phyloP scores from a whole-genome alignment of 2,888 invertebrate genomes.

The Parnassius glacialis region DNA sequence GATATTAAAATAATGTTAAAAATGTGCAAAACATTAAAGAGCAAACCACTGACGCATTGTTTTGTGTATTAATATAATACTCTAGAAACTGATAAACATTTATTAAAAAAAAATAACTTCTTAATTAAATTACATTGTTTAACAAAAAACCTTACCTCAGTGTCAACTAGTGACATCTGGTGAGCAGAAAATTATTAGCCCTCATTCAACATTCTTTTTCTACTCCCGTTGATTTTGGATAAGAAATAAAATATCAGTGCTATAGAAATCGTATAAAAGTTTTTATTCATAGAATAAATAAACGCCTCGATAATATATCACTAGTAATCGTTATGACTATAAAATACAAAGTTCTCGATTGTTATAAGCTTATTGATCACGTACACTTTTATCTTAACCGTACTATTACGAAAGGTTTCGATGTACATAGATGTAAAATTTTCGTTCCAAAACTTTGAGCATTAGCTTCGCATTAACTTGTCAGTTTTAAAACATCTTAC shows the following conservation, averaged over 20 bases:
- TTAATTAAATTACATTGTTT: too few relatives aligned
- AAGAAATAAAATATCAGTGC: constrained; percentile 23
- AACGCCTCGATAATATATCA: constrained; percentile 32
- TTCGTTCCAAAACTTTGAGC: constrained; percentile 12
- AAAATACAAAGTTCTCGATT: constrained; percentile 30
- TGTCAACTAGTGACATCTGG: too few relatives aligned
- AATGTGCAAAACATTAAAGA: too few relatives aligned
- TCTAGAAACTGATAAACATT: too few relatives aligned
- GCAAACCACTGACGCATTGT: too few relatives aligned
- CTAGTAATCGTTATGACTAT: constrained; percentile 48
- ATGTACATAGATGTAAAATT: constrained; percentile 7
- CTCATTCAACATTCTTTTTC: too few relatives aligned
- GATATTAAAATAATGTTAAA: too few relatives aligned
- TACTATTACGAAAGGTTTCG: constrained; percentile 7
- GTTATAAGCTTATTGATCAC: constrained; percentile 26
- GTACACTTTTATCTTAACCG: constrained; percentile 11
- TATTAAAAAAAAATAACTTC: too few relatives aligned
- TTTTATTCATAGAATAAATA: constrained; percentile 78
- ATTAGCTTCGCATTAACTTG: neutral
- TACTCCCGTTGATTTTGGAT: too few relatives aligned
- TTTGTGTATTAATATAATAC: too few relatives aligned
- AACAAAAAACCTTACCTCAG: too few relatives aligned
- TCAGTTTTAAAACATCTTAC: neutral
- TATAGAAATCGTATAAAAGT: constrained; percentile 34
- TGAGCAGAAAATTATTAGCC: too few relatives aligned